Evolutionary conservation across 2,113 vertebrate genomes (phyloP), one percentile per base, ranked within the genome.

Genomic region (Notothenia rossii): DNA sequence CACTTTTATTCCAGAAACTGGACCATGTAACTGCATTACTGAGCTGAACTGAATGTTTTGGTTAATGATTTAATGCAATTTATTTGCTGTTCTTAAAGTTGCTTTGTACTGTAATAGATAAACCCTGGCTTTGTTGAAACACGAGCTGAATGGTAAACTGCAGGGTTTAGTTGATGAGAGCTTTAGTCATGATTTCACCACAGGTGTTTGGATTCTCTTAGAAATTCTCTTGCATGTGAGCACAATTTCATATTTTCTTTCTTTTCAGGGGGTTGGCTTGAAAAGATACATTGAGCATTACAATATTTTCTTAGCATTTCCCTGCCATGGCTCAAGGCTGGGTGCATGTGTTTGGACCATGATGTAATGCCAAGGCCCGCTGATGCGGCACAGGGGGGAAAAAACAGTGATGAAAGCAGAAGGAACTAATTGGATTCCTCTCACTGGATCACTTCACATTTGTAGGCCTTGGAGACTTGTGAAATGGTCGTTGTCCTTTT

Each of bases 21-120:
- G 36, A 86, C 50, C 78, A 75, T 88, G 82, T 75, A 77, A 86
- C 70, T 66, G 15, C 73, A 85, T 91, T 88, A 90, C 83, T 78
- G 89, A 91, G 58, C 62, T 59, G 75, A 71, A 73, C 50, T 83
- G 81, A 91, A 91, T 91, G 81, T 55, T 62, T 43, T 86, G 80
- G 70, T 83, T 79, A 64, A 61, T 81, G 49, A 72, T 85, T 78
- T 76, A 53, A 81, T 72, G 67, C 65, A 29, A 61, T 72, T 40
- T 72, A 63, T 86, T 87, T 83, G 18, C 59, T 82, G 72, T 77
- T 73, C 53, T 67, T 45, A 61, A 20, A 10, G 18, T 73, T 85
- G 76, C 54, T 78, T 84, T 90, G 77, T 81, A 83, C 83, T 85
- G 40, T 76, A 84, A 86, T 85, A 54, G 25, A 78, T 79, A 40